Evolutionary conservation across 2,888 invertebrate species (phyloP), one percentile per base, ranked within the genome.

Genomic region (Liopterus haemorrhoidalis): DNA sequence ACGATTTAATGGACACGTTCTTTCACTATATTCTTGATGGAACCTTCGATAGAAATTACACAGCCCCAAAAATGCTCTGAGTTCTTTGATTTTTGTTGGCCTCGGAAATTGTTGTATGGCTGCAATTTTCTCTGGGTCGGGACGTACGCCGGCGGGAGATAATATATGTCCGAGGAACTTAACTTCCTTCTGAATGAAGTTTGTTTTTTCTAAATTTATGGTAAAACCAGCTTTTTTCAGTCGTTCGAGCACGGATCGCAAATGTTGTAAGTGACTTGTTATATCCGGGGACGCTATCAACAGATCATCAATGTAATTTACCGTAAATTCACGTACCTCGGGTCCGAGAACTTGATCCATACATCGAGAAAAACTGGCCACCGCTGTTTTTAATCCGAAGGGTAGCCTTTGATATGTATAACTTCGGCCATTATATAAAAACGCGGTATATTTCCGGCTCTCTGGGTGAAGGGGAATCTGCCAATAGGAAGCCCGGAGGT

Each of bases 261-360:
- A 15, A 31, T 59, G 55, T 11, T 40, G 2, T 2, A 57, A 14
- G 32, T 59, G 57, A 16, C 50, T 37, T 11, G 54, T 46, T 35
- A 56, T 54, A 16, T 42, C 41, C 2, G 31, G 20, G 0, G 60
- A 61, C 0, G 53, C 52, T 1, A 62, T 49, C 5, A 61, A 37
- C 6, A 62, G 36, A 39, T 63, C 61, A 49, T 61, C 60, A 5
- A 63, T 50, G 43, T 63, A 63, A 25, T 44, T 51, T 4, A 50
- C 33, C 4, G 55, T 38, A 46, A 57, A 60, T 16, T 48, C 40
- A 6, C 50, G 38, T 14, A 55, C 51, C 33, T 55, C 51, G n/a
- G 56, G 49, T 1, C 58, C 60, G 3, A 64, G 36, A 4, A 52
- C 45, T 6, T 50, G 9, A 12, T 52, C 50, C n/a, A 60, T 27